Evolutionary conservation across 2,113 vertebrate genomes (phyloP), one percentile per base, ranked within the genome.

Genomic region (Australoheros scitulus): DNA sequence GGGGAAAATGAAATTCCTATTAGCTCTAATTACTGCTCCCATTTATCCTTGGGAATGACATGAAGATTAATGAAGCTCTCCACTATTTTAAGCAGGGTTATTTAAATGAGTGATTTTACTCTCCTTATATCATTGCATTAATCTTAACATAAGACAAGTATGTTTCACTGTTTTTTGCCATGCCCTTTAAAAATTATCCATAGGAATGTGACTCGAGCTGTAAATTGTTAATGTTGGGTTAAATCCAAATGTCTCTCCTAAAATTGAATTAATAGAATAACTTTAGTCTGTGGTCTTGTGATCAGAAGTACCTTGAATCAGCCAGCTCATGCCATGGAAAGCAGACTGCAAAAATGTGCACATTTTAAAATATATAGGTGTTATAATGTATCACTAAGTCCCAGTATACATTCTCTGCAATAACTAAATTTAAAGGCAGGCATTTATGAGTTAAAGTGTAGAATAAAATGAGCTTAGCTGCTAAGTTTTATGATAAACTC

Each of bases 41-140:
- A 92, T 95, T 90, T 90, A 94, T 94, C 90, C 92, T 93, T 90
- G 85, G 85, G 82, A 94, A 90, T 94, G 94, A 92, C 94, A 95
- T 82, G 55, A 92, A 94, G 94, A 95, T 95, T 92, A 91, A 95
- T 95, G 93, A 90, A 91, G 88, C 92, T 76, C 88, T 92, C 87
- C 64, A 94, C 93, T 94, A 94, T 96, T 95, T 95, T 93, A 93
- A 92, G 94, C 89, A 93, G 90, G 90, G 92, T 91, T 94, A 93
- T 95, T 94, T 94, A 92, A 93, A 95, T 92, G 92, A 94, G 41
- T 92, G 86, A 94, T 95, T 93, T 88, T 88, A 77, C 87, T 92
- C 86, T 87, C 86, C 86, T 84, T 90, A 86, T 93, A 93, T 91
- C 90, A 84, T 88, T 85, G 82, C 85, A 94, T 94, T 90, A 80